A percentile compares a stretch with the other conserved stretches of the same genome.
These are phyloP conservation scores for Dermochelys coriacea DNA, from an alignment of 2,797 vertebrate genomes.

Conservation along the genomic window DNA sequence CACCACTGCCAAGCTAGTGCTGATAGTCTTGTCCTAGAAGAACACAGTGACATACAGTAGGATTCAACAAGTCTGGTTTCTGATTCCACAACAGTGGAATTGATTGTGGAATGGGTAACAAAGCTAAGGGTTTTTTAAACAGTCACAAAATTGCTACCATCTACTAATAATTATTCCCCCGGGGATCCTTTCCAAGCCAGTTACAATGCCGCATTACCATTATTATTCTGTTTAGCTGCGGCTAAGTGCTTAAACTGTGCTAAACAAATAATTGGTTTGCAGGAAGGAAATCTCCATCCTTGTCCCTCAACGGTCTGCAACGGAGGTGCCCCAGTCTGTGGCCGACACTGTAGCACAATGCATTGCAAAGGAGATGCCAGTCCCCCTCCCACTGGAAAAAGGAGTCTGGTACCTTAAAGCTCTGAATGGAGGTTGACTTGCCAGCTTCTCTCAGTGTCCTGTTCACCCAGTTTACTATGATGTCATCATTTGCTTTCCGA, in stretches of 20 bases:
- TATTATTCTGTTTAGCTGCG: background rate
- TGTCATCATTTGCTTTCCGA: constrained; percentile 91
- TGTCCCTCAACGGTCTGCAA: background rate
- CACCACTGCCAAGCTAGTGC: constrained; percentile 91
- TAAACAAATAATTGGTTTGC: accelerated
- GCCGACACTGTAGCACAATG: background rate
- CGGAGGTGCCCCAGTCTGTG: background rate
- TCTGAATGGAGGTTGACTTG: constrained; percentile 91
- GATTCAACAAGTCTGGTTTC: background rate
- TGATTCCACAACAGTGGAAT: background rate
- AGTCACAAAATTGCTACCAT: background rate
- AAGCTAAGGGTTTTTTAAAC: background rate
- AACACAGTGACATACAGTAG: background rate
- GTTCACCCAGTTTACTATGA: constrained; percentile 96
- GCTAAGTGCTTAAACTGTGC: background rate
- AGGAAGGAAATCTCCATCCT: background rate
- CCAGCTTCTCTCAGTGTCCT: constrained; percentile 87
- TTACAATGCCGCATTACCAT: background rate
- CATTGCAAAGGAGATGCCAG: accelerated
- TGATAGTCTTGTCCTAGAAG: constrained; percentile 90
- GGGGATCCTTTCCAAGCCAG: background rate
- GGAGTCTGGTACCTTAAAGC: constrained; percentile 88
- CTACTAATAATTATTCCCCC: background rate
- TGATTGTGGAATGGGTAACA: background rate
- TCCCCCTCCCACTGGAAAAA: background rate